Evolutionary conservation across 2,797 vertebrate species (phyloP).

Genomic region (Alectoris magna): DNA sequence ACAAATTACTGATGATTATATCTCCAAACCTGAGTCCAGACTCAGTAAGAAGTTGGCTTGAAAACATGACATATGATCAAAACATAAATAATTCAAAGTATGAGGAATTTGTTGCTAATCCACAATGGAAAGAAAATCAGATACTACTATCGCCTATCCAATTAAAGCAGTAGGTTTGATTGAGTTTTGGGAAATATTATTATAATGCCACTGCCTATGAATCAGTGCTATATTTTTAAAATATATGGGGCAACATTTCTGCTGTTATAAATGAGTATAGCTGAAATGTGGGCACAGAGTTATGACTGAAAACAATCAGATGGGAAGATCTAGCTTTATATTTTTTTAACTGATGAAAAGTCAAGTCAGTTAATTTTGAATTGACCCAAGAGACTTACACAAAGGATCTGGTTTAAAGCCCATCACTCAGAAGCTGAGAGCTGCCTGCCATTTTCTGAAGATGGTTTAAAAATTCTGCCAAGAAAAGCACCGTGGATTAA

Average conservation of each 20-base stretch:
- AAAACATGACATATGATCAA: conserved; percentile 49
- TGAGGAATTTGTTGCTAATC: conserved; percentile 59
- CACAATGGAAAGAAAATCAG: conserved; percentile 37
- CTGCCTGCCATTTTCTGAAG: conserved; percentile 57
- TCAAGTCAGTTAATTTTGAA: conserved; percentile 56
- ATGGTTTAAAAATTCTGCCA: conserved; percentile 57
- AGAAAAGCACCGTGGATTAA: conserved; percentile 43
- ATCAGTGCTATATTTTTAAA: conserved; percentile 43
- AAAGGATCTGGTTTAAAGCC: conserved; percentile 54
- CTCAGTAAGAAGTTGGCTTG: conserved; percentile 31
- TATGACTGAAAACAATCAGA: conserved; percentile 33
- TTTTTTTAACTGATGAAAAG: conserved; percentile 51
- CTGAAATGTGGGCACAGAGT: conserved; percentile 13
- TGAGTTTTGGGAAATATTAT: conserved; percentile 45
- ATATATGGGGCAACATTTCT: conserved; percentile 33
- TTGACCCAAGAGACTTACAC: conserved; percentile 43
- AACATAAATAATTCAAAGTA: conserved; percentile 36
- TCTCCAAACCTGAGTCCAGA: conserved; percentile 34
- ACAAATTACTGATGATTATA: conserved; percentile 42
- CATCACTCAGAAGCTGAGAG: conserved; percentile 49
- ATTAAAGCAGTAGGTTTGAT: conserved; percentile 54
- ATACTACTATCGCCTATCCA: conserved; percentile 42
- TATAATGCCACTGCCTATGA: conserved; percentile 56
- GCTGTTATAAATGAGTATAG: not conserved
- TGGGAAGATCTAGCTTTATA: conserved; percentile 31